A percentile compares a stretch with the other conserved stretches of the same genome.
Evolutionary conservation across 1,140 invertebrate species (phyloP).

Genomic region (Anastrepha ludens): DNA sequence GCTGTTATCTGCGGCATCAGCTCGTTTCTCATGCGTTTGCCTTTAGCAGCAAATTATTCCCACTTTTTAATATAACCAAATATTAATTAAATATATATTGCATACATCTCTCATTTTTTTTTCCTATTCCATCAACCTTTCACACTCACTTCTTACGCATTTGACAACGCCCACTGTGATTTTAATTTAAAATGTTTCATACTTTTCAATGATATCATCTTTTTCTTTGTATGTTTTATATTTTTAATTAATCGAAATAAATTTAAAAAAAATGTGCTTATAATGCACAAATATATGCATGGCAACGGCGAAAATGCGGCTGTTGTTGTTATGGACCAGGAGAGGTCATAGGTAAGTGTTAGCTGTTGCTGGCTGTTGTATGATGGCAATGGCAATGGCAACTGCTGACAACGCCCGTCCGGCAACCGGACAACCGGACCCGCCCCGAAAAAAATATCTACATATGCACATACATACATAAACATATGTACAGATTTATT

Average conservation of each 20-base stretch:
- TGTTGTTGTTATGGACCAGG: not conserved
- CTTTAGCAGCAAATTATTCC: too few species aligned
- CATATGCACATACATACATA: not conserved
- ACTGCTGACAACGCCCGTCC: slow-evolving; percentile 47
- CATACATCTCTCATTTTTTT: too few species aligned
- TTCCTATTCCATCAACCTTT: too few species aligned
- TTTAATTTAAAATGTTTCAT: slow-evolving; percentile 48
- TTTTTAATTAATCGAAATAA: slow-evolving; percentile 50
- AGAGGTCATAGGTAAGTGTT: not conserved
- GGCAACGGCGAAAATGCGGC: slow-evolving; percentile 12
- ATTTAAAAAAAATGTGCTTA: slow-evolving; percentile 20
- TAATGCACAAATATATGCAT: slow-evolving; percentile 23
- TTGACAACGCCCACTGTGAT: slow-evolving; percentile 35
- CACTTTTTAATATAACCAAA: too few species aligned
- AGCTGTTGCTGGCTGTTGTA: not conserved
- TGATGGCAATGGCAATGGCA: slow-evolving; percentile 34
- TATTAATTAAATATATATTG: too few species aligned
- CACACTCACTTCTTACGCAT: not conserved
- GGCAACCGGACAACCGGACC: slow-evolving; percentile 45
- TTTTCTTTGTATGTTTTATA: slow-evolving; percentile 46
- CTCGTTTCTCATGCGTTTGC: too few species aligned
- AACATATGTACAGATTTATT: not conserved
- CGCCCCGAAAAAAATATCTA: slow-evolving; percentile 18
- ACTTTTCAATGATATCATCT: not conserved
- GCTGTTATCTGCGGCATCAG: too few species aligned